Base-by-base conservation (phyloP, 2,113 vertebrate genomes). In the Deroptyus accipitrinus region DNA sequence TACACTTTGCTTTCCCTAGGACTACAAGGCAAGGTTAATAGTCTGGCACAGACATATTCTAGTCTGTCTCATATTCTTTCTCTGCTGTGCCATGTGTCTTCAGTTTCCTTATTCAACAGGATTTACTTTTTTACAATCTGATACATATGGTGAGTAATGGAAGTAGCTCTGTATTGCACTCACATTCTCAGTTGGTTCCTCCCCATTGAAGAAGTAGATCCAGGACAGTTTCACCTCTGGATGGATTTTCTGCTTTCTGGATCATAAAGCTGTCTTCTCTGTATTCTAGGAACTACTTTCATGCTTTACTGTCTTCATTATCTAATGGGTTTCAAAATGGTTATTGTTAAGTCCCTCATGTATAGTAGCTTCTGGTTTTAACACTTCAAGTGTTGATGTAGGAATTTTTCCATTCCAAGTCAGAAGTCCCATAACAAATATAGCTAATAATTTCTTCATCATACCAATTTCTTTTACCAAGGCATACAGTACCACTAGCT, bases 241-340 rank as follows among this genome's bases (percentile, higher is more conserved):
- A 93, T 94, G 33, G 86, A 86, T 96, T 96, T 96, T 94, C 92
- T 92, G 19, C 92, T 96, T 96, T 97, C 94, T 95, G 95, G 83
- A 86, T 96, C 92, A 94, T 96, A 95, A 96, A 96, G 80, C 95
- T 97, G 90, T 96, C 95, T 94, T 86, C 69, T 84, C 86, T 76
- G 86, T 89, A 89, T 93, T 97, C 94, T 86, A 95, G 80, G 94
- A 96, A 90, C 88, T 88, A 92, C 61, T 91, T 93, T 52, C 49
- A 68, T 93, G 77, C 88, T 96, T 96, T 95, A 97, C 76, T 84
- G 88, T 95, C 95, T 96, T 96, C 94, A 94, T 94, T 94, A 93
- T 35, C 69, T 96, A 95, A 90, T 84, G 77, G 69, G 48, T 95
- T 96, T 95, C 92, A 95, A 79, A 96, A 92, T n/a, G 83, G 86